These are phyloP conservation scores for Smittia sp. DNA, from an alignment of 2,888 invertebrate genomes.

Conservation along the genomic window DNA sequence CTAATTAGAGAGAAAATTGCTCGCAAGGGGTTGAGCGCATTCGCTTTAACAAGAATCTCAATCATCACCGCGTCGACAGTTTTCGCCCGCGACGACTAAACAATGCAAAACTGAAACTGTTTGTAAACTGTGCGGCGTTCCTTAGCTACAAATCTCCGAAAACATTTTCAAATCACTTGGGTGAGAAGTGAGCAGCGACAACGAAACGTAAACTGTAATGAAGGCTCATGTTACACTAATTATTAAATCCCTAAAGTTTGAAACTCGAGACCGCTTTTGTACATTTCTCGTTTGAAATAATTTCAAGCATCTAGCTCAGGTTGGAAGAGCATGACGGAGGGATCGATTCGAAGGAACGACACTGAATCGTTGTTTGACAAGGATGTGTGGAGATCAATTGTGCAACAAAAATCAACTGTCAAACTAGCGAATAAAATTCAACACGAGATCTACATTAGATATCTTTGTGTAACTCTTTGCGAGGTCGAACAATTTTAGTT, in stretches of 20 bases:
- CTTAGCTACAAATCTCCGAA: neutral
- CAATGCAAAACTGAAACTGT: slow-evolving; percentile 2
- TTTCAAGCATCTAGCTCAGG: neutral
- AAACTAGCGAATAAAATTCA: too few relatives aligned
- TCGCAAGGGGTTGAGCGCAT: neutral
- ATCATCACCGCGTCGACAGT: neutral
- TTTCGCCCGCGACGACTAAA: neutral
- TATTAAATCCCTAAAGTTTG: slow-evolving; percentile 7
- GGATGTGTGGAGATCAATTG: slow-evolving; percentile 8
- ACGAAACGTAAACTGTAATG: neutral
- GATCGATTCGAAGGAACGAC: neutral
- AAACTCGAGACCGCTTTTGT: neutral
- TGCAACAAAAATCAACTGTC: neutral
- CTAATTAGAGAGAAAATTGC: slow-evolving; percentile 19
- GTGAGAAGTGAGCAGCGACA: neutral
- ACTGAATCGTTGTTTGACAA: neutral
- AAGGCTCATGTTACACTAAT: neutral
- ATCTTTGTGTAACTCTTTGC: too few relatives aligned
- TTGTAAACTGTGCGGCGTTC: slow-evolving; percentile 3
- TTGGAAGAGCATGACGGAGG: neutral
- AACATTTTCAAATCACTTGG: neutral
- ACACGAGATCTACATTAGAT: too few relatives aligned
- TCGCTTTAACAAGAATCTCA: neutral
- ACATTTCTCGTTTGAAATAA: neutral
- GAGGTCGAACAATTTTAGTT: too few relatives aligned